Base-by-base conservation (phyloP, 1,140 invertebrate genomes). In the Capitella teleta region DNA sequence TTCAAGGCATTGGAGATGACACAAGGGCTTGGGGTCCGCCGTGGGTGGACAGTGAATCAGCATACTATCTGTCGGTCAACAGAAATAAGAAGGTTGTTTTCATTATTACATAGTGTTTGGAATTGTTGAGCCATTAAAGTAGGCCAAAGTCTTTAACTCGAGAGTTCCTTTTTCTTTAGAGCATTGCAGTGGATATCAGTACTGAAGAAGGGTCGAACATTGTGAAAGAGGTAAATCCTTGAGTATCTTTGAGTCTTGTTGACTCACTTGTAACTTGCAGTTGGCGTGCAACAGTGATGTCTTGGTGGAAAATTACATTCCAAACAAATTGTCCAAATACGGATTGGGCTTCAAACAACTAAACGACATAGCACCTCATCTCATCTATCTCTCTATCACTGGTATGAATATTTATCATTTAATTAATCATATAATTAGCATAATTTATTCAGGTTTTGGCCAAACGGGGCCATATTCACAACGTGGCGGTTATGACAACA, bases 351-450 rank as follows among this genome's bases (percentile, higher is more conserved):
- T 92, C 68, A 70, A 85, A 5, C 70, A 81, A 14, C 57, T 98
- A 23, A 78, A 77, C 14, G 60, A 73, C 47, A 60, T 86, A 6
- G 84, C 86, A 51, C 86, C 89, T 0, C 74, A 79, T 36, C 74
- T 98, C 10, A 83, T 98, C 50, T 98, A 97, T 62, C 94, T 90
- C 74, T 91, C 92, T 0, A 79, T 98, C 30, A 90, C 87, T 52
- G 94, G 76, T 76, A 54, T 46, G 49, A 45, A 21, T 2, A n/a
- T 37, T 34, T 5, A 32, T 10, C 30, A 32, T 10, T 10, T 32
- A 10, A 32, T 32, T 32, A 32, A n/a, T n/a, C n/a, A n/a, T n/a
- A n/a, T n/a, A n/a, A n/a, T n/a, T n/a, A n/a, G n/a, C n/a, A n/a
- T 25, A 34, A 28, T 51, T 47, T 50, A 44, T 56, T 10, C 32